A percentile compares a stretch with the other conserved stretches of the same genome.
phyloP scores from a whole-genome alignment of 2,113 vertebrate species.

The Melanostigma gelatinosum region DNA sequence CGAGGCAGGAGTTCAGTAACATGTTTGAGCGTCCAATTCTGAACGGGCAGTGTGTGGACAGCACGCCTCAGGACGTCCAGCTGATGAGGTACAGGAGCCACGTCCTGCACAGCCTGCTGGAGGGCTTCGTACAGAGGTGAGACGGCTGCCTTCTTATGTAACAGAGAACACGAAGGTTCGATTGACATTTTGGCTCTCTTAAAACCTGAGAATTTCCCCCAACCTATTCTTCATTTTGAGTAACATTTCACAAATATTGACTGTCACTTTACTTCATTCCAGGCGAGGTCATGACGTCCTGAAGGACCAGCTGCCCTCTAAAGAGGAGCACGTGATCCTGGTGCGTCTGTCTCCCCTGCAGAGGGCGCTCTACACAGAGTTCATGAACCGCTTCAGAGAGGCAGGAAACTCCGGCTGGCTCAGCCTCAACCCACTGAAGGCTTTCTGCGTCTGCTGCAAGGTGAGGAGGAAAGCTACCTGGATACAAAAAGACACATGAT shows the following conservation, averaged over 20 bases:
- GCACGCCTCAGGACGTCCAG: slow-evolving; percentile 93
- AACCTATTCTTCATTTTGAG: neutral
- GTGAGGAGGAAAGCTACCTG: slow-evolving; percentile 50
- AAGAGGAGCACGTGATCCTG: slow-evolving; percentile 94
- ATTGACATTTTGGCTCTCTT: neutral
- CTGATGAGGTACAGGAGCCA: slow-evolving; percentile 99
- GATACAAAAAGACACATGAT: neutral
- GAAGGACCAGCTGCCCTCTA: slow-evolving; percentile 91
- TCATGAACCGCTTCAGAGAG: slow-evolving; percentile 96
- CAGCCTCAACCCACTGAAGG: slow-evolving; percentile 95
- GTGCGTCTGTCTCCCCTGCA: slow-evolving; percentile 94
- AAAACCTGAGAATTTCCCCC: neutral
- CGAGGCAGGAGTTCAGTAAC: slow-evolving; percentile 98
- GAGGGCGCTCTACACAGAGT: slow-evolving; percentile 93
- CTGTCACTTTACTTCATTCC: neutral
- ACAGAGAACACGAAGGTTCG: neutral
- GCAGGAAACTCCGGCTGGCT: slow-evolving; percentile 96
- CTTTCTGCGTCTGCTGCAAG: slow-evolving; percentile 98
- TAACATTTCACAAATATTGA: neutral
- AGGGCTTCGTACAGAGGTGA: slow-evolving; percentile 98
- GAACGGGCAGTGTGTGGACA: slow-evolving; percentile 98
- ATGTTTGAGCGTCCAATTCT: slow-evolving; percentile 99
- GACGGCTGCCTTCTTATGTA: slow-evolving; percentile 40
- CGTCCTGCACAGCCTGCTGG: slow-evolving; percentile 96
- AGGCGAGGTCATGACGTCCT: slow-evolving; percentile 95